Evolutionary conservation across 2,113 vertebrate genomes (phyloP).

Genomic region (Galeopterus variegatus): DNA sequence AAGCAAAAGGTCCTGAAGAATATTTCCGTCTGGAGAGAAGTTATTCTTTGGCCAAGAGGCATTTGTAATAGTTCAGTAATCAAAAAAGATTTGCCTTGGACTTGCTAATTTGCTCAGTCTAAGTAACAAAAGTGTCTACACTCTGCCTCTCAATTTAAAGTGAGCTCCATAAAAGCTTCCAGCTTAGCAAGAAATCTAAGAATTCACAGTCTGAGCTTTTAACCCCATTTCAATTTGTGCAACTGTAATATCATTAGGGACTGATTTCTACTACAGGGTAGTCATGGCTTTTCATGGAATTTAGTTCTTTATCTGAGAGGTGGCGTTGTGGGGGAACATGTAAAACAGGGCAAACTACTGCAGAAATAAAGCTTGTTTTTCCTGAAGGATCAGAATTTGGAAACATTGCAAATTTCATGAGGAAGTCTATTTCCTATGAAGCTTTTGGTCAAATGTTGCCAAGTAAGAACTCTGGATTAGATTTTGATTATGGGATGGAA

Average conservation of each 20-base stretch:
- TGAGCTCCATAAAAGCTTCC: constrained; percentile 81
- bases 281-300: constrained; percentile 70
- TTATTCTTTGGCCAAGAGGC: constrained; percentile 80
- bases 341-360: not conserved
- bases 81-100: constrained; percentile 83
- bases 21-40: constrained; percentile 75
- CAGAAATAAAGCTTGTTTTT: constrained; percentile 53
- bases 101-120: constrained; percentile 84
- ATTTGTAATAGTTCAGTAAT: constrained; percentile 83
- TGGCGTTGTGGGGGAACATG: not conserved
- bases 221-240: constrained; percentile 83
- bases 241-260: constrained; percentile 78
- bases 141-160: constrained; percentile 83
- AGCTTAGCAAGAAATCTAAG: constrained; percentile 76
- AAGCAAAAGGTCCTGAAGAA: constrained; percentile 80
- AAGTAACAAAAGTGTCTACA: constrained; percentile 84
- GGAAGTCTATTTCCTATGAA: constrained; percentile 56
- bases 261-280: constrained; percentile 68
- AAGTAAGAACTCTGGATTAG: constrained; percentile 21
- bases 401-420: not conserved
- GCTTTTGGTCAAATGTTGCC: constrained; percentile 48
- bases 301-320: constrained; percentile 61
- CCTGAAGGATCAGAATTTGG: constrained; percentile 14
- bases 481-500: constrained; percentile 39
- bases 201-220: constrained; percentile 80